These are phyloP conservation scores for Pseudocheirus occidentalis DNA, from an alignment of 2,797 vertebrate species.

Conservation along the genomic window DNA sequence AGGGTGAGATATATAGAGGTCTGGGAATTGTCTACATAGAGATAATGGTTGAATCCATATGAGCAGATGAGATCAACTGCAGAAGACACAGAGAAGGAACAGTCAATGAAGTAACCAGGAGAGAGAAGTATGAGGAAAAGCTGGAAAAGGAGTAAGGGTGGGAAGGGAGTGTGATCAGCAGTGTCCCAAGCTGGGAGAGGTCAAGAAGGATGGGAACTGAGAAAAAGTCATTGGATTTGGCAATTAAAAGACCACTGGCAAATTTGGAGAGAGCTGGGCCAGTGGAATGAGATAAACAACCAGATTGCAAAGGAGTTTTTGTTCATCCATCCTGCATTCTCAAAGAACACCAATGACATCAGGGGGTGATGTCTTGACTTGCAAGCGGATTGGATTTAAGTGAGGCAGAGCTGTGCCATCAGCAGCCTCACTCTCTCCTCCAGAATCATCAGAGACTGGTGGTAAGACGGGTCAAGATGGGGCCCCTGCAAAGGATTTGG, in stretches of 20 bases:
- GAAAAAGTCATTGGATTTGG: not conserved
- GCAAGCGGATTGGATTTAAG: not conserved
- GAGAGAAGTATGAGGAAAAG: not conserved
- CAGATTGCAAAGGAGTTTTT: not conserved
- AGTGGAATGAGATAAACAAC: not conserved
- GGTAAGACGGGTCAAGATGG: not conserved
- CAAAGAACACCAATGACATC: not conserved
- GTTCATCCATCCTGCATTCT: not conserved
- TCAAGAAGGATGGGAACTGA: not conserved
- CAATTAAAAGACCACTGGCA: not conserved
- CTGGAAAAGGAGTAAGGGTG: not conserved
- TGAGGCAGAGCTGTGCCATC: not conserved
- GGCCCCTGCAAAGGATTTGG: not conserved
- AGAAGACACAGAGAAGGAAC: not conserved
- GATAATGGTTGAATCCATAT: not conserved
- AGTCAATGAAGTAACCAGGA: not conserved
- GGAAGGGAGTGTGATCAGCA: not conserved
- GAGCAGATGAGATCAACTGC: not conserved
- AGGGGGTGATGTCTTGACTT: not conserved
- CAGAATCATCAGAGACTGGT: not conserved
- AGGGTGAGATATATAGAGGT: not conserved
- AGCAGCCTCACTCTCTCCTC: not conserved
- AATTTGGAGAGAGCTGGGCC: not conserved
- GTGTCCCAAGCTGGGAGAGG: not conserved
- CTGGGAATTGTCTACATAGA: not conserved